Base-by-base conservation (phyloP, 2,113 vertebrate genomes). In the Recurvirostra avosetta region DNA sequence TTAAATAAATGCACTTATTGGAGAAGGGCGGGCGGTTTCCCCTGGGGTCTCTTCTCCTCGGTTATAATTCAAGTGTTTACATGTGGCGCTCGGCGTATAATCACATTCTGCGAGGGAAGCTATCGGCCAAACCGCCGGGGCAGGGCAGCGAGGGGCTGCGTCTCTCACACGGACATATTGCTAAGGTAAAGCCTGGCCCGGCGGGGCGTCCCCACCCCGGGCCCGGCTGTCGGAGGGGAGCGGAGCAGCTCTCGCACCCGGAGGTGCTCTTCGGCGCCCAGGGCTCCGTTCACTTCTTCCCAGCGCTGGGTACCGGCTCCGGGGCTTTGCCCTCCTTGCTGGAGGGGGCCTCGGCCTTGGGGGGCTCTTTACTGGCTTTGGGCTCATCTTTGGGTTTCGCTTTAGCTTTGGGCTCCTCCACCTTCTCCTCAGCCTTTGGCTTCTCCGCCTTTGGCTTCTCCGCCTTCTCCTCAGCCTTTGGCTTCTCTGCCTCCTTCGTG, bases 1-100 rank as follows among this genome's bases (percentile, higher is more conserved):
- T 92, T 93, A 96, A 97, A 98, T 99, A 98, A 99, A 99, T 99
- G 99, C 99, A 99, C 99, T 99, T 99, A 98, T 85, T 88, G 88
- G 96, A 97, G 97, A 85, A 89, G 89, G 88, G 82, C 2, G 1
- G n/a, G 11, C n/a, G 8, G 94, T 18, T 90, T 91, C 96, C 98
- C 93, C 96, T 26, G 94, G 96, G 98, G 40, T 14, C 73, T 56
- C 72, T 83, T 97, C 66, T 72, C 94, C 97, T 97, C 85, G 84
- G 84, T 97, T 97, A 98, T 97, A 98, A 98, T 95, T 99, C 98
- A 98, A 97, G 98, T 98, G 97, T 98, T 96, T 96, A 97, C 91
- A 86, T 94, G 88, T 97, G 98, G 98, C 97, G 97, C 98, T 98
- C 97, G 88, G 98, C 97, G 61, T 97, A 92, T 91, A 96, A 96